Evolutionary conservation across 2,113 vertebrate species (phyloP).

Genomic region (Ciconia boyciana): DNA sequence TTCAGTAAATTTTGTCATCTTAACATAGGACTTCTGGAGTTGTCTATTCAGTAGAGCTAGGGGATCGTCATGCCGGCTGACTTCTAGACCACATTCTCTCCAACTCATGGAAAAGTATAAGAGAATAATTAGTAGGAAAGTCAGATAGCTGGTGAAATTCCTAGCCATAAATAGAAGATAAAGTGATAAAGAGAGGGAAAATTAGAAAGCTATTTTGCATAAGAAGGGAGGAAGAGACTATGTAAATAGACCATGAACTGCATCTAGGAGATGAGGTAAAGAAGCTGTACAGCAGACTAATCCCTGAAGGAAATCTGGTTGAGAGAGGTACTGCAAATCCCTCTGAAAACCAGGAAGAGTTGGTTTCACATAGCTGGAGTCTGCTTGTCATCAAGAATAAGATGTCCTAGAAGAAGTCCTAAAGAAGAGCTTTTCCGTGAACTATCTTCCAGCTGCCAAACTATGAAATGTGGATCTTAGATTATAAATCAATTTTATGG

Average conservation of each 20-base stretch:
- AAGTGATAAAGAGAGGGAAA: background rate
- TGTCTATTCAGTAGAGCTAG: background rate
- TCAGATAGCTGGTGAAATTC: background rate
- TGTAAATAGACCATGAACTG: background rate
- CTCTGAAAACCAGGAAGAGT: background rate
- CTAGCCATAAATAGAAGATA: background rate
- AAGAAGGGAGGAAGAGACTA: background rate
- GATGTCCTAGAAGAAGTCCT: background rate
- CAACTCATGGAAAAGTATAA: background rate
- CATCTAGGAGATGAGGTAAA: background rate
- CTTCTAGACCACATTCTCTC: background rate
- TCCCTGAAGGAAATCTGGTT: background rate
- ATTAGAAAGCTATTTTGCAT: background rate
- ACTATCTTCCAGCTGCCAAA: background rate
- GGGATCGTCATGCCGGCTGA: background rate
- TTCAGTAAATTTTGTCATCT: background rate
- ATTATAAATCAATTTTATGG: slow-evolving; percentile 21
- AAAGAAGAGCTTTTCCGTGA: background rate
- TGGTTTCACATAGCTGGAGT: background rate
- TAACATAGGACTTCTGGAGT: rapidly evolving
- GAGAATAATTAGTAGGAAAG: background rate
- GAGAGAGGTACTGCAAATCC: background rate
- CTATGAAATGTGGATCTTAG: background rate
- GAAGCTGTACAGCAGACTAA: background rate
- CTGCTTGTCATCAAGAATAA: background rate